Conservation (phyloP, 2,888 invertebrate genomes). For the Oscheius myriophilus region DNA sequence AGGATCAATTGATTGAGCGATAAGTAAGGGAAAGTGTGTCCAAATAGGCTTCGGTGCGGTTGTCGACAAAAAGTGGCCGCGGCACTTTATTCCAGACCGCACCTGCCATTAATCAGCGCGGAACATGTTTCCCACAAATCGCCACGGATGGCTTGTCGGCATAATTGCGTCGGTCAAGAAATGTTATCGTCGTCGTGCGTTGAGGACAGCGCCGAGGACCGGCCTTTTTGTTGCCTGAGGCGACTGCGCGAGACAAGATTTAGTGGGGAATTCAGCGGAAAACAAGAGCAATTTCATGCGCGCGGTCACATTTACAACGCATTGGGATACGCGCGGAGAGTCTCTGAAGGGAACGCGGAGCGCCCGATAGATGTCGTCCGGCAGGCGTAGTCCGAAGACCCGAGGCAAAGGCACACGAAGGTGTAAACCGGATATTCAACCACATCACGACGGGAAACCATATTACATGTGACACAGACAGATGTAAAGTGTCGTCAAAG, state of each 20-base stretch:
- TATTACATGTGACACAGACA: too few species aligned
- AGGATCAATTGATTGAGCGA: not conserved
- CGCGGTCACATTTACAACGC: conserved; percentile 25
- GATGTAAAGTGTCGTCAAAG: too few species aligned
- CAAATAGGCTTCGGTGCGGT: conserved; percentile 11
- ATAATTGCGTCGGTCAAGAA: conserved; percentile 25
- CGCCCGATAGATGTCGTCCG: too few species aligned
- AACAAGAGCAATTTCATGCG: conserved; percentile 28
- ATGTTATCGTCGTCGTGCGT: not conserved
- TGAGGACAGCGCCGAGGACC: too few species aligned
- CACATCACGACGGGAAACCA: too few species aligned
- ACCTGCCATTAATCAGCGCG: conserved; percentile 31
- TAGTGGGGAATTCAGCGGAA: conserved; percentile 11
- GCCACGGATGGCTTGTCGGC: conserved; percentile 8
- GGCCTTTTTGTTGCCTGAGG: too few species aligned
- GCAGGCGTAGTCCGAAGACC: too few species aligned
- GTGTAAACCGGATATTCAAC: too few species aligned
- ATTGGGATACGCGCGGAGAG: conserved; percentile 21
- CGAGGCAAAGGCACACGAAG: too few species aligned
- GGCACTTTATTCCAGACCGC: conserved; percentile 29
- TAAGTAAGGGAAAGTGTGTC: not conserved
- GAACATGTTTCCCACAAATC: conserved; percentile 28
- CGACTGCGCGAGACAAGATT: too few species aligned
- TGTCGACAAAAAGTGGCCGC: conserved; percentile 26
- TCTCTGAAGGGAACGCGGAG: conserved; percentile 19